Evolutionary conservation across 2,113 vertebrate genomes (phyloP), one percentile per base, ranked within the genome.

Genomic region (Microtus pennsylvanicus): DNA sequence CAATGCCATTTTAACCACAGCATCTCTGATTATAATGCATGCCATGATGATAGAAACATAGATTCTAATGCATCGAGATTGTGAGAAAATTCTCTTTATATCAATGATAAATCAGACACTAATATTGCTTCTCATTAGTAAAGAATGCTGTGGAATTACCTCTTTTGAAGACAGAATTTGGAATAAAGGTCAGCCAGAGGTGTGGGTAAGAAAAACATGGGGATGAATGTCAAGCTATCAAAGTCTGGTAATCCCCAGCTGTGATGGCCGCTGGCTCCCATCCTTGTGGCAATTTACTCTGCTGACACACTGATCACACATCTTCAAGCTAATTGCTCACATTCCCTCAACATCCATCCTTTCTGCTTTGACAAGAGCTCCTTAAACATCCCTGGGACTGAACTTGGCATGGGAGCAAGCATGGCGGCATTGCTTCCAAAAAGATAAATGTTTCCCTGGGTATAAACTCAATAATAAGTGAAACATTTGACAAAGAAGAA

Each of bases 401-500:
- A 97, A 97, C 96, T 92, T 96, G 95, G 96, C 95, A 95, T 85
- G 96, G 96, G 94, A 96, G 95, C 87, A 96, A 87, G 96, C 95
- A 83, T 80, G 94, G 96, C 95, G 95, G 95, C 85, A 87, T 78
- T 9, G 38, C 93, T 98, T 98, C 98, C 97, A 96, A 17, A 67
- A 95, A 98, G 89, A 98, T 97, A 96, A 98, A 98, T 98, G 97
- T 97, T 97, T 98, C 97, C 97, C 97, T 97, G 94, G 97, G 98
- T 96, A 97, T 90, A 95, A 95, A 97, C 97, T 98, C 98, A 98
- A 97, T 98, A 98, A 98, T 97, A 98, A 98, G 98, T 82, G 87
- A 98, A 98, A 98, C 35, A 55, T 98, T 95, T 98, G 98, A 98
- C 98, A 98, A 97, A 98, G 98, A 98, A 98, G 97, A 98, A 98